A percentile compares a stretch with the other conserved stretches of the same genome.
These are phyloP conservation scores for Siniperca undulata DNA, from an alignment of 2,797 vertebrate genomes.

Conservation along the genomic window DNA sequence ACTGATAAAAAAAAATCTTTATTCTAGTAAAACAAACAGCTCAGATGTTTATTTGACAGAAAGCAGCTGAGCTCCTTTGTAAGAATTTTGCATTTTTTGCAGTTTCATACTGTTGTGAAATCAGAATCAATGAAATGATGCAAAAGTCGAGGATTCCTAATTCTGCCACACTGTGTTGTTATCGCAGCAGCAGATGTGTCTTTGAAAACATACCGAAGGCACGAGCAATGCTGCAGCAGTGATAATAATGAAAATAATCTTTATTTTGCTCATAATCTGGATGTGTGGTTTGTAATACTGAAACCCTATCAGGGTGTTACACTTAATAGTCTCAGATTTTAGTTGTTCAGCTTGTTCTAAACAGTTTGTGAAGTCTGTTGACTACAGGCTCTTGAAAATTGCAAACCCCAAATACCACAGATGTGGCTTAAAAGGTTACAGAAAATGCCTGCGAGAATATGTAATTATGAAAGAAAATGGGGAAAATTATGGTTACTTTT, in stretches of 20 bases:
- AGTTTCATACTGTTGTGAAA: not conserved
- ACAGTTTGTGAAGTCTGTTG: not conserved
- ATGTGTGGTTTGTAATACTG: not conserved
- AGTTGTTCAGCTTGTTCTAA: not conserved
- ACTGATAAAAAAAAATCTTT: not conserved
- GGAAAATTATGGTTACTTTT: not conserved
- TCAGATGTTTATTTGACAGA: not conserved
- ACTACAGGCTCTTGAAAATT: not conserved
- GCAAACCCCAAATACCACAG: not conserved
- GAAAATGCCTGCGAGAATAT: not conserved
- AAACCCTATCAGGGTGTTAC: not conserved
- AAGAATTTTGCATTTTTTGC: not conserved
- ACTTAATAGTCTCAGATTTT: not conserved
- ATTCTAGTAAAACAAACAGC: slow-evolving; percentile 6
- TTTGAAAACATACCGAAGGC: not conserved
- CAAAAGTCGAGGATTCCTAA: not conserved
- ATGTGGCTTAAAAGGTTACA: not conserved
- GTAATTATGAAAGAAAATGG: not conserved
- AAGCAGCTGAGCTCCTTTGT: not conserved
- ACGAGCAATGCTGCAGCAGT: not conserved
- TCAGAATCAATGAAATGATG: not conserved
- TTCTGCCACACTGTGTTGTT: not conserved
- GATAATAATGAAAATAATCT: not conserved
- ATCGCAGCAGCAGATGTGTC: slow-evolving; percentile 6
- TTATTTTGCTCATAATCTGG: not conserved